Percentiles rank a stretch among this genome's conserved stretches.
phyloP scores from a whole-genome alignment of 2,797 vertebrate species.

The Hozukius guyotensis region DNA sequence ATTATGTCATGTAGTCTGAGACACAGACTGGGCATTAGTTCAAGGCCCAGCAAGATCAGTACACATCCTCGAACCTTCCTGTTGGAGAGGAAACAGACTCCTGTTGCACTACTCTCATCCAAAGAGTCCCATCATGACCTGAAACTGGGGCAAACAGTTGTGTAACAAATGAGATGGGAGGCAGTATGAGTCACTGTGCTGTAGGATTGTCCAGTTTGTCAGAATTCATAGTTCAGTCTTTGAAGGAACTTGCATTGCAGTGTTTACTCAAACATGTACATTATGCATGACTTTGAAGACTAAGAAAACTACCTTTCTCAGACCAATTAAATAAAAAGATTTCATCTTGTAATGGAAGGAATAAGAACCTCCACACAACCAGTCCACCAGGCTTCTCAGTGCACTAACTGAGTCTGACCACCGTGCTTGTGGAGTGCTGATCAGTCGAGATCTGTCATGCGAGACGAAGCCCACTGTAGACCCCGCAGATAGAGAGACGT shows the following conservation, averaged over 20 bases:
- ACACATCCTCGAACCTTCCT: neutral
- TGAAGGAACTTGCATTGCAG: neutral
- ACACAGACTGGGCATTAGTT: neutral
- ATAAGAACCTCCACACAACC: neutral
- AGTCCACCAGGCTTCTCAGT: neutral
- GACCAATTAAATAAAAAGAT: neutral
- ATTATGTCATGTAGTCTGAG: neutral
- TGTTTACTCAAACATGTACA: neutral
- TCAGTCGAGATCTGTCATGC: slow-evolving; percentile 56
- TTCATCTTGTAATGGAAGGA: neutral
- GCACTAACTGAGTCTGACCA: slow-evolving; percentile 24
- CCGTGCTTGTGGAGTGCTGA: slow-evolving; percentile 17
- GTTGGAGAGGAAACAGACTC: neutral
- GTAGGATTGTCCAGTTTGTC: slow-evolving; percentile 31
- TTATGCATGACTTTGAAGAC: neutral
- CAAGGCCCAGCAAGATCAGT: neutral
- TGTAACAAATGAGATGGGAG: slow-evolving; percentile 35
- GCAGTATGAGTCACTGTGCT: slow-evolving; percentile 42
- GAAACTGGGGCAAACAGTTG: slow-evolving; percentile 35
- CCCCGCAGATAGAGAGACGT: slow-evolving; percentile 11
- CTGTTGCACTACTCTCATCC: neutral
- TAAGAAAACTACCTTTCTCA: neutral
- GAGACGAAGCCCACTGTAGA: slow-evolving; percentile 28
- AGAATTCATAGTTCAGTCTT: slow-evolving; percentile 23
- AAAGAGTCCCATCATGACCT: slow-evolving; percentile 19